Evolutionary conservation across 1,140 invertebrate genomes (phyloP), one percentile per base, ranked within the genome.

Genomic region (Drosophila kepulauana): DNA sequence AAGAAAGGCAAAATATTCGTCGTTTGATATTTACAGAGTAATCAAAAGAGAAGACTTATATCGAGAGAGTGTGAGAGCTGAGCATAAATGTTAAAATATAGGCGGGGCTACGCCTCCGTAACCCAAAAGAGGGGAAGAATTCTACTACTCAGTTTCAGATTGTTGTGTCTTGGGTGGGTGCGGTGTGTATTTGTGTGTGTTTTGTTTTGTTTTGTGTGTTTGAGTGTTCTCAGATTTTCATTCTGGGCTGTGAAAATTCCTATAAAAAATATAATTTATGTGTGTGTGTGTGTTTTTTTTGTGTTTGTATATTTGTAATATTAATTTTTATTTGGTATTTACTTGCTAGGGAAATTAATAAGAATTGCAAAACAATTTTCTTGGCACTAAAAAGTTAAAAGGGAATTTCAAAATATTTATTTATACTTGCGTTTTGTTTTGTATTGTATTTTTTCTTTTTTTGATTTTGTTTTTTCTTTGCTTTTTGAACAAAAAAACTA

Each of bases 211-310:
- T 41, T 58, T 72, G 49, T 66, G 41, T 71, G 49, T 57, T 33
- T 49, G 13, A 10, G 10, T 6, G 28, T 78, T 38, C 8, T 38
- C 35, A 38, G 43, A 68, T 45, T 56, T 78, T 49, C 52, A 64
- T 51, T 66, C 8, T 46, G n/a, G 30, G 6, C 48, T 77, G 64
- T 75, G 35, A 80, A 88, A 88, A 88, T 80, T 72, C 51, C 67
- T 87, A 88, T 82, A 81, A 84, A 86, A 87, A 88, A 90, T 90
- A 90, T 80, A 75, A 90, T 86, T 80, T 90, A 51, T 75, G n/a
- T 67, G 61, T 75, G 33, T 51, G 45, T 20, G 20, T 25, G 20
- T 25, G 20, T 20, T 20, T 82, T 82, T 80, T 90, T 38, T 75
- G 13, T 67, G 61, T 75, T 33, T 51, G 45, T 64, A 45, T 73